Evolutionary conservation across 2,797 vertebrate genomes (phyloP).

Genomic region (Toxotes lorentzi): DNA sequence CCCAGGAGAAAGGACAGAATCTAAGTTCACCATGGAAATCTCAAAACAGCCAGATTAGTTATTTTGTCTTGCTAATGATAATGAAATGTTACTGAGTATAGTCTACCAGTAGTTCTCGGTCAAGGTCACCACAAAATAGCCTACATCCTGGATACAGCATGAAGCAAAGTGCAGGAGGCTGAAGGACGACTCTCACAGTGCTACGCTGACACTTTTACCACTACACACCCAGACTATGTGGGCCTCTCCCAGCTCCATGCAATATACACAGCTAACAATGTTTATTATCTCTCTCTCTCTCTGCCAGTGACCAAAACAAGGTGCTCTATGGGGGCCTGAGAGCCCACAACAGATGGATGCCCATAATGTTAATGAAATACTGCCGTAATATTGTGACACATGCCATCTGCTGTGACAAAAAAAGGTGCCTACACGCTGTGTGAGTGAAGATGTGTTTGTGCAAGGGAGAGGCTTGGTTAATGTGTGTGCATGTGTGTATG

Average conservation of each 20-base stretch:
- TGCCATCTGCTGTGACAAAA: slow-evolving; percentile 80
- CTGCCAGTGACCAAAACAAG: slow-evolving; percentile 72
- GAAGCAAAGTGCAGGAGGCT: background rate
- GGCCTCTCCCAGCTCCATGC: slow-evolving; percentile 9
- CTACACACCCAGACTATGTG: slow-evolving; percentile 12
- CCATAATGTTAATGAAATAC: slow-evolving; percentile 84
- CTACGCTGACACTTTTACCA: slow-evolving; percentile 12
- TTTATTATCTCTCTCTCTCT: slow-evolving; percentile 63
- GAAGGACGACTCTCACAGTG: background rate
- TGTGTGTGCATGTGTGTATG: background rate
- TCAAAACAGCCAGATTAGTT: background rate
- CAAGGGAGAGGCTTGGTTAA: slow-evolving; percentile 33
- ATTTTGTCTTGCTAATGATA: background rate
- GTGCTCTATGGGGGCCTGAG: slow-evolving; percentile 63
- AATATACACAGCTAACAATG: slow-evolving; percentile 62
- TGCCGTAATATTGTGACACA: slow-evolving; percentile 79
- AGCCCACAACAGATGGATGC: slow-evolving; percentile 78
- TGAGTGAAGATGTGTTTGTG: slow-evolving; percentile 66
- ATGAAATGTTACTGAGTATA: background rate
- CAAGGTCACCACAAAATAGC: slow-evolving; percentile 2
- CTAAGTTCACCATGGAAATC: background rate
- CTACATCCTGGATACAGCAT: background rate
- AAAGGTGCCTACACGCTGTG: slow-evolving; percentile 64
- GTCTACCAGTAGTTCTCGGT: background rate
- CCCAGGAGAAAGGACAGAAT: background rate